These are phyloP conservation scores for Aleiodes leptofemur DNA, from an alignment of 2,888 invertebrate species.

Conservation along the genomic window DNA sequence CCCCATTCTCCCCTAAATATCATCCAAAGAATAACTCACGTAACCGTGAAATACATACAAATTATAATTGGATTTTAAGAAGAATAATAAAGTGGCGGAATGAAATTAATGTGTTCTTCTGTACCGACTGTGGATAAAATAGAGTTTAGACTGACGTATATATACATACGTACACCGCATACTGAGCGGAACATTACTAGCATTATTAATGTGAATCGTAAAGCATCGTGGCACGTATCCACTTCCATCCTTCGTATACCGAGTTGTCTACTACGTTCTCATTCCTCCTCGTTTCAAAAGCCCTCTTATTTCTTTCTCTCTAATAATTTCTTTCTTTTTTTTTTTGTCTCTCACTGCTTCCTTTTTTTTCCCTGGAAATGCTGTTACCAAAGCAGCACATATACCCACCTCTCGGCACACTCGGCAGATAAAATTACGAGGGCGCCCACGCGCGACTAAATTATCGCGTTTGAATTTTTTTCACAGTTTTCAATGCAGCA, in stretches of 20 bases:
- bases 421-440: conserved; percentile 52
- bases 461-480: conserved; percentile 54
- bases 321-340: conserved; percentile 13
- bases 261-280: conserved; percentile 34
- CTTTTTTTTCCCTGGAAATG: conserved; percentile 25
- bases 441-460: conserved; percentile 57
- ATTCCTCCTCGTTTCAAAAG: conserved; percentile 5
- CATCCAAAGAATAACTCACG: too few species aligned
- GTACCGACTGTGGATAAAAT: not conserved
- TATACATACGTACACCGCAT: conserved; percentile 51
- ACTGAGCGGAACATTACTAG: conserved; percentile 63
- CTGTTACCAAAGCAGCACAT: too few species aligned
- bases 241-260: conserved; percentile 38
- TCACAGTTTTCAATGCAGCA: too few species aligned
- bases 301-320: not conserved
- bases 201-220: conserved; percentile 66
- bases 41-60: too few species aligned
- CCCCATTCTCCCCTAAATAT: too few species aligned
- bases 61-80: not conserved
- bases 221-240: conserved; percentile 60
- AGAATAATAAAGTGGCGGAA: not conserved
- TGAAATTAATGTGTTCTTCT: not conserved
- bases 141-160: conserved; percentile 1
- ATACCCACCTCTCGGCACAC: too few species aligned
- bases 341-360: conserved; percentile 36